These are phyloP conservation scores for Cyanoderma ruficeps DNA, from an alignment of 2,113 vertebrate genomes.

Conservation along the genomic window DNA sequence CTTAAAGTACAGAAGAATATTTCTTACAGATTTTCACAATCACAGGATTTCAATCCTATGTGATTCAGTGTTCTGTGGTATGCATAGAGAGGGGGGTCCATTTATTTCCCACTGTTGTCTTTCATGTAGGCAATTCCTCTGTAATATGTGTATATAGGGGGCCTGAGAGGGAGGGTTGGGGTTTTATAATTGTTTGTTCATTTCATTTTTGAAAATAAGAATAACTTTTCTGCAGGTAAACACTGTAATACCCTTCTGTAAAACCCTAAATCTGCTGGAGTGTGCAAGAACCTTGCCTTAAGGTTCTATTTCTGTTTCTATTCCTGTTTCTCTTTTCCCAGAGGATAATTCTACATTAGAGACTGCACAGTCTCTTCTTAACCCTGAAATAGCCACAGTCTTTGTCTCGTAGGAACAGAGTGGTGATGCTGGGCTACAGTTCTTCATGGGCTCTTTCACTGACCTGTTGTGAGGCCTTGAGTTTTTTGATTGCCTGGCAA, in stretches of 20 bases:
- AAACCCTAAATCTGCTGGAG: not conserved
- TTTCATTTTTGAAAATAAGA: not conserved
- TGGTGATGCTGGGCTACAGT: not conserved
- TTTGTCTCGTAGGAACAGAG: not conserved
- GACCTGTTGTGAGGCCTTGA: not conserved
- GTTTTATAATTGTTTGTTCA: not conserved
- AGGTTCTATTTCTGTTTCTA: conserved; percentile 9
- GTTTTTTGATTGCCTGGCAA: not conserved
- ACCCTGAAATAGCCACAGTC: not conserved
- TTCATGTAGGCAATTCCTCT: not conserved
- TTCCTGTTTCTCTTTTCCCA: conserved; percentile 24
- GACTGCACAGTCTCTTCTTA: not conserved
- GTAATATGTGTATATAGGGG: not conserved
- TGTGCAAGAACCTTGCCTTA: not conserved
- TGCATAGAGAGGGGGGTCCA: not conserved
- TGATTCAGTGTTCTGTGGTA: not conserved
- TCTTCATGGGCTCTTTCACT: not conserved
- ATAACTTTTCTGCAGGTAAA: not conserved
- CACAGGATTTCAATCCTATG: not conserved
- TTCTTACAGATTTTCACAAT: not conserved
- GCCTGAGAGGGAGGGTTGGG: not conserved
- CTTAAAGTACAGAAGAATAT: not conserved
- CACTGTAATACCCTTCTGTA: not conserved
- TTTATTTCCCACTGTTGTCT: not conserved
- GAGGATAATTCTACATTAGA: not conserved